These are phyloP conservation scores for Zonitis immaculata DNA, from an alignment of 2,888 invertebrate species.

Conservation along the genomic window DNA sequence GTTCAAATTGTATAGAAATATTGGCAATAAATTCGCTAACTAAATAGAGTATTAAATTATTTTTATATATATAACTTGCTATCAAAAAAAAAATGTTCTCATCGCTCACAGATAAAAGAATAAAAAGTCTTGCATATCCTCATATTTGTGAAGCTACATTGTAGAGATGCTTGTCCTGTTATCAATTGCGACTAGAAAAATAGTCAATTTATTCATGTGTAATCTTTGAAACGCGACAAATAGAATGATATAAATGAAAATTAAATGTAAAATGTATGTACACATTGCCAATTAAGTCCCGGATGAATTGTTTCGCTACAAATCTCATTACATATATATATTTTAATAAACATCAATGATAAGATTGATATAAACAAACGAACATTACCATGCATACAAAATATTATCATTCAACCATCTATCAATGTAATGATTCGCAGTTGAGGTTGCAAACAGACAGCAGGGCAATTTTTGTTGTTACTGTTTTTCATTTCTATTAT, in stretches of 20 bases:
- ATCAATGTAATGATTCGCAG: not conserved
- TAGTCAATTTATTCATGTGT: too few species aligned
- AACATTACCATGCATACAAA: not conserved
- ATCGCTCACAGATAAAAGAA: too few species aligned
- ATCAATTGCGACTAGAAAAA: too few species aligned
- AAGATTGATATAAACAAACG: not conserved
- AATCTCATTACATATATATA: not conserved
- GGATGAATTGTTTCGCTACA: not conserved
- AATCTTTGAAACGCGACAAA: too few species aligned
- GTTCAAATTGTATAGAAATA: too few species aligned
- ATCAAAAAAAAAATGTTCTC: too few species aligned
- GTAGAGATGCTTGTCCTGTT: too few species aligned
- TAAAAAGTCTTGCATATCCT: too few species aligned
- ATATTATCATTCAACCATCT: not conserved
- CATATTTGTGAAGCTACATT: too few species aligned
- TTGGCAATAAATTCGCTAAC: too few species aligned
- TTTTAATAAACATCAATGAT: not conserved
- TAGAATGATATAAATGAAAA: not conserved
- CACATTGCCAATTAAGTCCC: not conserved
- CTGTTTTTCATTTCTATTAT: not conserved
- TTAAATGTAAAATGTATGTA: not conserved
- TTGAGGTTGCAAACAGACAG: not conserved
- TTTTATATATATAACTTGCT: too few species aligned
- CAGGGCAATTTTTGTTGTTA: not conserved
- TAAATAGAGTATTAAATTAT: too few species aligned